Conservation (phyloP, 2,113 vertebrate genomes). For the Rhinolophus sinicus region DNA sequence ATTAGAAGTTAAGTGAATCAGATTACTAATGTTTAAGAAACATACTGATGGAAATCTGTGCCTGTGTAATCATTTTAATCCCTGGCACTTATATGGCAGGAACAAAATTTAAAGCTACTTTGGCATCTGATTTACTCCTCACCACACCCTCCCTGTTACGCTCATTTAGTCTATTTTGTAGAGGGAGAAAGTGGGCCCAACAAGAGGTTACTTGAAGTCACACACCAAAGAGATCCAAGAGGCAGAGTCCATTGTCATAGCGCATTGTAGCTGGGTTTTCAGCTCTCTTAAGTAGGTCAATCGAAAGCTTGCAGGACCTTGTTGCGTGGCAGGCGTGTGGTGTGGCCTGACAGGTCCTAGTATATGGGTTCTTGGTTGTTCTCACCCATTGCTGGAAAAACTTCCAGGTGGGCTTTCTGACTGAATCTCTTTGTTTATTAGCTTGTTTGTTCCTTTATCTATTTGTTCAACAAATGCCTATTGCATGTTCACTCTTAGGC, state of each 20-base stretch:
- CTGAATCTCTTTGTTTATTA: neutral
- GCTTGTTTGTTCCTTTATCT: neutral
- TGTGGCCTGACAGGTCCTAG: neutral
- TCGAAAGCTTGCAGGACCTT: neutral
- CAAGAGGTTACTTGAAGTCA: neutral
- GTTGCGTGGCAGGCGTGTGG: neutral
- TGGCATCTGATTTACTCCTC: neutral
- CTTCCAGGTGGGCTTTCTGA: neutral
- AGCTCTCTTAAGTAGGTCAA: neutral
- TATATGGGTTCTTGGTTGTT: neutral
- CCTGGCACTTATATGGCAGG: neutral
- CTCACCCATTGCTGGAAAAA: neutral
- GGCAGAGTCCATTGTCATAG: neutral
- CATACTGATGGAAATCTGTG: neutral
- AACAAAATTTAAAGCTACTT: neutral
- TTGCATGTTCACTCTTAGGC: neutral
- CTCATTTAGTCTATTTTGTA: neutral
- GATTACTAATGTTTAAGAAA: neutral
- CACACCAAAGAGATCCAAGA: neutral
- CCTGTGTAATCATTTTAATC: neutral
- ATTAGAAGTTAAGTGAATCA: neutral
- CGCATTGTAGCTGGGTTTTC: neutral
- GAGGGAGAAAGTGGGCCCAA: neutral
- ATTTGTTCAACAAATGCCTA: neutral
- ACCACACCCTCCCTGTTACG: neutral